Evolutionary conservation across 2,113 vertebrate species (phyloP).

Genomic region (Arothron firmamentum): DNA sequence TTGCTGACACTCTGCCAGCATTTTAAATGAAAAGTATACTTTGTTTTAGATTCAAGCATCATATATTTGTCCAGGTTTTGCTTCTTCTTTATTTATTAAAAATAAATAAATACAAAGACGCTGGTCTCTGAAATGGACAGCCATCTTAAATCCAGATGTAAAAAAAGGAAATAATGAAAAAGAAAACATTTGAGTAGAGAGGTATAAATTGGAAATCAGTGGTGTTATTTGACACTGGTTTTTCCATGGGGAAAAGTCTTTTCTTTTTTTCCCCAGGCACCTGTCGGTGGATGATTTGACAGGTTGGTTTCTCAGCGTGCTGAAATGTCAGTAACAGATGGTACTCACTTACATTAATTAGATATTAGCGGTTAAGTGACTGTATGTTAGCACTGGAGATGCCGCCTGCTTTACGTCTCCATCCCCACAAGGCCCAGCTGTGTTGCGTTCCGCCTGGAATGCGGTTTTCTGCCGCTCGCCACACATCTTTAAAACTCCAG

Average conservation of each 20-base stretch:
- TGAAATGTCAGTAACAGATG: not conserved
- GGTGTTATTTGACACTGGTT: no score
- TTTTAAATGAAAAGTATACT: not conserved
- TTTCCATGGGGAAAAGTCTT: no score
- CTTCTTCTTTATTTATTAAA: not conserved
- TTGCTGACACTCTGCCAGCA: not conserved
- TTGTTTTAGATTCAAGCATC: not conserved
- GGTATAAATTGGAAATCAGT: no score
- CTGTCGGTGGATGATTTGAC: not conserved
- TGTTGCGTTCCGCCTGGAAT: not conserved
- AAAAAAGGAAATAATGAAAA: no score
- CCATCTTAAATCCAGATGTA: not conserved
- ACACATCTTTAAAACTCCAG: not conserved
- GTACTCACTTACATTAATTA: not conserved
- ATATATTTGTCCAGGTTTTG: not conserved
- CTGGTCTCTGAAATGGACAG: slow-evolving; percentile 5
- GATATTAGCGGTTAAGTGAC: not conserved
- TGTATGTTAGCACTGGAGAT: not conserved
- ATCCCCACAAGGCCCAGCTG: not conserved
- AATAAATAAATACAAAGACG: not conserved
- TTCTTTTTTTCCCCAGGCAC: not conserved
- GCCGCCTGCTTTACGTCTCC: not conserved
- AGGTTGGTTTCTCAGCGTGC: not conserved
- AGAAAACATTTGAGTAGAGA: no score
- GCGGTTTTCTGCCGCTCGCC: no score